Conservation (phyloP, 1,140 invertebrate genomes). For the Conopomorpha cramerella region DNA sequence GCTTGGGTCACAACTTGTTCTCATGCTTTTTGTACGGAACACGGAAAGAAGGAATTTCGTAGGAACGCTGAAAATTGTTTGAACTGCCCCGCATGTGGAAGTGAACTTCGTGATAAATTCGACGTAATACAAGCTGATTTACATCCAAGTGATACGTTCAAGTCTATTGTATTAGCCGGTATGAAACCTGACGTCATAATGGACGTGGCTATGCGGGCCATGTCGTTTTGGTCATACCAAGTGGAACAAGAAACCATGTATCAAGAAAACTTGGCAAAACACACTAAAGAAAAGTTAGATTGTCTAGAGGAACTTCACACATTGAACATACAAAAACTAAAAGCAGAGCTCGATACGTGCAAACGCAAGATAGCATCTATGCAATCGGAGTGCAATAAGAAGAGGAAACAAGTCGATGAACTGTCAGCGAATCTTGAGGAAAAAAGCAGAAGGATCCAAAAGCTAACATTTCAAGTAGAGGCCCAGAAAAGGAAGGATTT, state of each 20-base stretch:
- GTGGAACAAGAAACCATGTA: constrained; percentile 54
- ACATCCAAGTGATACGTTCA: constrained; percentile 53
- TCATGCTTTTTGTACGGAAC: constrained; percentile 59
- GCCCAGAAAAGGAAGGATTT: constrained; percentile 43
- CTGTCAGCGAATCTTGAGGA: constrained; percentile 42
- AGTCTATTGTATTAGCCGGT: constrained; percentile 56
- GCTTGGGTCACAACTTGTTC: constrained; percentile 63
- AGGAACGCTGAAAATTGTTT: constrained; percentile 41
- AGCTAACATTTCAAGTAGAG: constrained; percentile 45
- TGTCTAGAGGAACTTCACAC: constrained; percentile 47
- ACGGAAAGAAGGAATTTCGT: constrained; percentile 54
- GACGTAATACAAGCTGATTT: constrained; percentile 60
- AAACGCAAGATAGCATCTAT: constrained; percentile 47
- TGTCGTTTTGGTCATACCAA: constrained; percentile 61
- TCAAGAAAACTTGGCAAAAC: constrained; percentile 47
- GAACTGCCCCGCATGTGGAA: constrained; percentile 54
- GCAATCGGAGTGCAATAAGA: constrained; percentile 45
- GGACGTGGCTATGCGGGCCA: constrained; percentile 57
- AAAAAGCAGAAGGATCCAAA: constrained; percentile 48
- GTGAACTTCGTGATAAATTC: constrained; percentile 51
- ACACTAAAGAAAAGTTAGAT: constrained; percentile 44
- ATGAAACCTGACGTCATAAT: constrained; percentile 56
- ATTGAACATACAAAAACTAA: constrained; percentile 45
- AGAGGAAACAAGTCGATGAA: constrained; percentile 46
- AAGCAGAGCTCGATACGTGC: constrained; percentile 43